A percentile compares a stretch with the other conserved stretches of the same genome.
Evolutionary conservation across 2,888 invertebrate genomes (phyloP).

Genomic region (Sialis lutaria): DNA sequence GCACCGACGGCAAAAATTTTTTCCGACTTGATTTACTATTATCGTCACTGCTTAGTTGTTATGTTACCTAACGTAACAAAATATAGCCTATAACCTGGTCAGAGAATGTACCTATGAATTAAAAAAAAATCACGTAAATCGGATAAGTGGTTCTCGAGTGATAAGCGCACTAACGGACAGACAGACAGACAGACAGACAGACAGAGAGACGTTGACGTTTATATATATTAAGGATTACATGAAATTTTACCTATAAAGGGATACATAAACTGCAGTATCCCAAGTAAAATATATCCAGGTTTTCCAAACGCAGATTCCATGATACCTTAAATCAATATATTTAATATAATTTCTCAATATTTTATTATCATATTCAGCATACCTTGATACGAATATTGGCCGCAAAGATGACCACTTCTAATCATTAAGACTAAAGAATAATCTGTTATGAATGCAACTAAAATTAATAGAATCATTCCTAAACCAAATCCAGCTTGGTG

Average conservation of each 20-base stretch:
- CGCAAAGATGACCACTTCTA: constrained; percentile 52
- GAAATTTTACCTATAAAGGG: constrained; percentile 54
- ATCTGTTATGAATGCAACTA: constrained; percentile 63
- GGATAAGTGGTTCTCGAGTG: too few species aligned
- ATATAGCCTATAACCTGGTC: too few species aligned
- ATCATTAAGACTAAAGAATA: constrained; percentile 69
- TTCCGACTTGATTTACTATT: too few species aligned
- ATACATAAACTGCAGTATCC: constrained; percentile 62
- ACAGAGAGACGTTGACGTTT: too few species aligned
- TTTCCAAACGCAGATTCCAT: constrained; percentile 68
- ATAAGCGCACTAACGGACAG: too few species aligned
- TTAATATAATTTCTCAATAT: neutral
- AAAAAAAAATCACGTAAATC: too few species aligned
- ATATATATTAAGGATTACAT: neutral
- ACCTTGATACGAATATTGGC: constrained; percentile 55
- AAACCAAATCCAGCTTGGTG: constrained; percentile 66
- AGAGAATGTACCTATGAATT: too few species aligned
- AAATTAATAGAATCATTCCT: constrained; percentile 46
- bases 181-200: too few species aligned
- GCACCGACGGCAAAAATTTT: too few species aligned
- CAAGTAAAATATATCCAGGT: constrained; percentile 57
- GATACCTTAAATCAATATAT: constrained; percentile 27
- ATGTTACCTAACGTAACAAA: too few species aligned
- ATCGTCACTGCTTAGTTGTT: too few species aligned
- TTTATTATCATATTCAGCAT: neutral